Percentiles rank a stretch among this genome's conserved stretches.
These are phyloP conservation scores for Falco rusticolus DNA, from an alignment of 2,797 vertebrate species.

Conservation along the genomic window DNA sequence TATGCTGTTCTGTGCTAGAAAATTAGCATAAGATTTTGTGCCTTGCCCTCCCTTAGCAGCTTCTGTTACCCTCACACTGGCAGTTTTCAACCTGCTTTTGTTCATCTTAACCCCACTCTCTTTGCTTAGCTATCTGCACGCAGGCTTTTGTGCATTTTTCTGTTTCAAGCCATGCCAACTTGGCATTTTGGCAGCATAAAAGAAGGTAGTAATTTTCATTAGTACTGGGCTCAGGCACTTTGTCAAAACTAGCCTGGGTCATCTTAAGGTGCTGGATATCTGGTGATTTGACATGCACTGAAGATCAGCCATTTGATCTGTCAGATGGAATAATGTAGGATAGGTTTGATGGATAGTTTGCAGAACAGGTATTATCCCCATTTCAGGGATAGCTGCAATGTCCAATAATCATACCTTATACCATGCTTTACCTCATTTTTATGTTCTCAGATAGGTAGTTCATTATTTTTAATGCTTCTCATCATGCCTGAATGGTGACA, in stretches of 20 bases:
- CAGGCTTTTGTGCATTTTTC: not conserved
- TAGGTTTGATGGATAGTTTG: constrained; percentile 7
- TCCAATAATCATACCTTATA: not conserved
- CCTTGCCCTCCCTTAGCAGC: not conserved
- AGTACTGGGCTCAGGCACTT: not conserved
- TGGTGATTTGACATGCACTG: not conserved
- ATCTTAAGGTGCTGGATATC: not conserved
- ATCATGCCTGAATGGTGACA: not conserved
- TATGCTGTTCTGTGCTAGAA: not conserved
- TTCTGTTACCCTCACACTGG: not conserved
- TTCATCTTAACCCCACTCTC: not conserved
- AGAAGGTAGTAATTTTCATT: not conserved
- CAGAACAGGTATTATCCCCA: not conserved
- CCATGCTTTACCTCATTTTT: not conserved
- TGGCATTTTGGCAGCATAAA: not conserved
- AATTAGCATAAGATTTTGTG: constrained; percentile 1
- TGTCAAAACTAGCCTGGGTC: not conserved
- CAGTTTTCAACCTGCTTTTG: not conserved
- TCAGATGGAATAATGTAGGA: not conserved
- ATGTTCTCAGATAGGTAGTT: not conserved
- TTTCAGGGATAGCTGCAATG: not conserved
- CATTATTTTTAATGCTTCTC: constrained; percentile 19
- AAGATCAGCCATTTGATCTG: not conserved
- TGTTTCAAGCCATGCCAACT: not conserved
- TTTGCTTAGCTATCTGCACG: not conserved